Percentiles rank a stretch among this genome's conserved stretches.
These are phyloP conservation scores for Ranitomeya variabilis DNA, from an alignment of 2,113 vertebrate genomes.

Conservation along the genomic window DNA sequence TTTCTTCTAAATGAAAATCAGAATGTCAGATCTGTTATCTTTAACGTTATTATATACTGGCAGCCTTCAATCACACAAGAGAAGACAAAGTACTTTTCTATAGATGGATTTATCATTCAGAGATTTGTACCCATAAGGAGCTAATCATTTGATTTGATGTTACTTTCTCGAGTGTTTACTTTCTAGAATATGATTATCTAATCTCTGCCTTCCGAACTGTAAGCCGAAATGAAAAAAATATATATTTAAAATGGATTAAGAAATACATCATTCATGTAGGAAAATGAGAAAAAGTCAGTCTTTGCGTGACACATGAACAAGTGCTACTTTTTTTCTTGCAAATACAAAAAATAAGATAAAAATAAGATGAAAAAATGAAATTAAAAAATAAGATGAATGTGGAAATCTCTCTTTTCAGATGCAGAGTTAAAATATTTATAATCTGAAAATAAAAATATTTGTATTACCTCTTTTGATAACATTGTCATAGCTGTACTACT, in stretches of 20 bases:
- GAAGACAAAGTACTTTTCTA: background rate
- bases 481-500: background rate
- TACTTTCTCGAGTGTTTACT: background rate
- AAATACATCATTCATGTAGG: background rate
- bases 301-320: background rate
- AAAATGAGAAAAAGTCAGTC: background rate
- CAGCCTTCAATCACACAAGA: background rate
- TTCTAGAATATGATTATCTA: background rate
- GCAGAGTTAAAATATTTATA: background rate
- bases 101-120: background rate
- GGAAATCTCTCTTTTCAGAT: background rate
- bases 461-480: background rate
- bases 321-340: background rate
- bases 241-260: background rate
- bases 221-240: background rate
- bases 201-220: background rate
- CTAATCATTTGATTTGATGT: background rate
- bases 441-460: background rate
- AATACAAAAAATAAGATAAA: background rate
- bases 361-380: background rate
- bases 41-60: background rate
- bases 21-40: conserved; percentile 28
- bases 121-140: background rate
- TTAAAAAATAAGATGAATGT: background rate
- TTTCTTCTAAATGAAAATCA: conserved; percentile 1